Conservation (phyloP, 2,113 vertebrate species). For the Oxyruncus cristatus region DNA sequence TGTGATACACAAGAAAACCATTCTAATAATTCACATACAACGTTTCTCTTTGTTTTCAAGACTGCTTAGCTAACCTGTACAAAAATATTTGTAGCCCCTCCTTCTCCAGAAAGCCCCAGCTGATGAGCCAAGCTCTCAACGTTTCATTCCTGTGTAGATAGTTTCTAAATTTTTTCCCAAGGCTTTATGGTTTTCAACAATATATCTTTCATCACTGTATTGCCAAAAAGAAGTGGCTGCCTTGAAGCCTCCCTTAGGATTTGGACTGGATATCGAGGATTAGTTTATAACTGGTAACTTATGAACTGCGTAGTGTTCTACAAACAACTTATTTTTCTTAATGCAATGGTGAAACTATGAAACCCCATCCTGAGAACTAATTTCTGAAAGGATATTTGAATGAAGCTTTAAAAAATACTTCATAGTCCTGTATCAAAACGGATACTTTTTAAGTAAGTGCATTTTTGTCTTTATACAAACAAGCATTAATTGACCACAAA, state of each 20-base stretch:
- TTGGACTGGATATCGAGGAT: constrained; percentile 72
- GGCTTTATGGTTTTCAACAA: constrained; percentile 75
- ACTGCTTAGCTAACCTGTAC: not conserved
- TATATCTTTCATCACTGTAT: constrained; percentile 80
- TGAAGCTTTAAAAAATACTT: constrained; percentile 47
- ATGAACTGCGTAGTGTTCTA: constrained; percentile 72
- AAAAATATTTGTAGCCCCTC: constrained; percentile 57
- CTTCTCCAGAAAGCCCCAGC: constrained; percentile 58
- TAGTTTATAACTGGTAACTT: constrained; percentile 76
- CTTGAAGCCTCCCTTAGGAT: constrained; percentile 69
- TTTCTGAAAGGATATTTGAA: constrained; percentile 40
- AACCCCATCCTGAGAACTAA: constrained; percentile 53
- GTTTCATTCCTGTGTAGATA: constrained; percentile 76
- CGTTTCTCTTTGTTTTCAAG: constrained; percentile 37
- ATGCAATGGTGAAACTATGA: constrained; percentile 67
- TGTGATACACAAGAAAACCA: not conserved
- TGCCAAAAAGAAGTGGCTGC: constrained; percentile 71
- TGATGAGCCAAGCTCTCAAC: constrained; percentile 72
- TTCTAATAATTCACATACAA: not conserved
- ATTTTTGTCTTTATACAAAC: constrained; percentile 1
- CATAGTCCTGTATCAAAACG: not conserved
- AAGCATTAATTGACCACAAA: constrained; percentile 17
- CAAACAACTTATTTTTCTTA: constrained; percentile 78
- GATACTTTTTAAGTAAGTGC: not conserved
- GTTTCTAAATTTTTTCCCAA: constrained; percentile 76